Base-by-base conservation (phyloP, 2,797 vertebrate species). In the Pelodytes ibericus region DNA sequence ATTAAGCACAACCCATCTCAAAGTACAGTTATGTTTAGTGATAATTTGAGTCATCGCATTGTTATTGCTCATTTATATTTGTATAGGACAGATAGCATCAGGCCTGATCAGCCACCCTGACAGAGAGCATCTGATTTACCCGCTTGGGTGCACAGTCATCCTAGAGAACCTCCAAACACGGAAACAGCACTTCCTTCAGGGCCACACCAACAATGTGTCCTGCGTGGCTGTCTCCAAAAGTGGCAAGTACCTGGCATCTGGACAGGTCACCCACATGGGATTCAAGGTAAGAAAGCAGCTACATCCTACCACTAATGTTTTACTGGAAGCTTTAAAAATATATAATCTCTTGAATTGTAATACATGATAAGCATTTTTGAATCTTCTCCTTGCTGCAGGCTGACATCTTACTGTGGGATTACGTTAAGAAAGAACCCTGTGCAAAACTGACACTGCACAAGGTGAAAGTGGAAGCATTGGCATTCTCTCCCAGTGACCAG, bases 321-420 rank as follows among this genome's bases (percentile, higher is more conserved):
- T 5, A 36, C 33, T 13, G 33, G 13, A 5, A 5, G 33, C 13
- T 5, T 5, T 13, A 13, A 36, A 36, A 5, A 36, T 36, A 36
- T 36, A 5, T 36, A 36, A 5, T 13, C 33, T 36, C 5, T 13
- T 36, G 33, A 5, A 36, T 36, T 36, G 5, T 13, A 36, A 5
- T 5, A 36, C 13, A 13, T 36, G 33, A 47, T 4, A 18, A 47
- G 16, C 44, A 47, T 15, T 16, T 15, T 10, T 5, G 13, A 5
- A 1, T 36, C 33, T 36, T 5, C 33, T 36, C 13, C 2, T 1
- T 44, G 10, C 58, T 15, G 16, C 70, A 98, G 96, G 96, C 95
- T 80, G 86, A 92, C 57, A 72, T 96, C 49, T 93, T 99, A 22
- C 83, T 98, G 76, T 98, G 96, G 95, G 90, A 96, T 84, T 97